Evolutionary conservation across 1,140 invertebrate species (phyloP), one percentile per base, ranked within the genome.

Genomic region (Tetramorium alpestre): DNA sequence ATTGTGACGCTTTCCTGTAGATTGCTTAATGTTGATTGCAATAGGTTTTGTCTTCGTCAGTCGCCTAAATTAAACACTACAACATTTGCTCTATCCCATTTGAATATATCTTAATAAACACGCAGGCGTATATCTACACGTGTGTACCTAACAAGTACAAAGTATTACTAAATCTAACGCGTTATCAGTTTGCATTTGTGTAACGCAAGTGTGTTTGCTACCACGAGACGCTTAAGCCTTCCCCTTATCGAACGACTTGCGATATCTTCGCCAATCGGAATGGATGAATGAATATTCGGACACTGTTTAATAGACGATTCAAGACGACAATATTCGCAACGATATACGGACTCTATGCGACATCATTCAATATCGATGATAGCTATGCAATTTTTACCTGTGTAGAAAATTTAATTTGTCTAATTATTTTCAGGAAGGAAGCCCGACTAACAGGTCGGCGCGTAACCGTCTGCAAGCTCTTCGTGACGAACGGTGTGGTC

Each of bases 401-500:
- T 13, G 18, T 10, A 2, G 41, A 75, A 49, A 82, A 84, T 28
- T 7, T 72, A 13, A 47, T 73, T 62, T 49, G 22, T 28, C 13
- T 11, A 11, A 60, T 75, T 13, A 28, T 13, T 93, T 94, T n/a
- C 80, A 95, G 95, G 95, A 95, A 81, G 92, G 91, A 64, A 94
- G 93, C 78, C 91, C 93, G 62, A 93, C 86, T 60, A 91, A 87
- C 41, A 93, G 94, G 76, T 65, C 89, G 69, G 87, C 87, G 13
- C 91, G 92, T 33, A 94, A 85, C 76, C 90, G 93, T 76, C 75
- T 93, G 44, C 92, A 93, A 41, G 87, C 86, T 33, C 90, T 92
- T 64, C 92, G 93, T 16, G 94, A 94, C 85, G 94, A 94, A 76
- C 92, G 92, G 47, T 93, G 94, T 80, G 98, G 98, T 88, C 96